Evolutionary conservation across 1,140 invertebrate genomes (phyloP), one percentile per base, ranked within the genome.

Genomic region (Drosophila insularis): DNA sequence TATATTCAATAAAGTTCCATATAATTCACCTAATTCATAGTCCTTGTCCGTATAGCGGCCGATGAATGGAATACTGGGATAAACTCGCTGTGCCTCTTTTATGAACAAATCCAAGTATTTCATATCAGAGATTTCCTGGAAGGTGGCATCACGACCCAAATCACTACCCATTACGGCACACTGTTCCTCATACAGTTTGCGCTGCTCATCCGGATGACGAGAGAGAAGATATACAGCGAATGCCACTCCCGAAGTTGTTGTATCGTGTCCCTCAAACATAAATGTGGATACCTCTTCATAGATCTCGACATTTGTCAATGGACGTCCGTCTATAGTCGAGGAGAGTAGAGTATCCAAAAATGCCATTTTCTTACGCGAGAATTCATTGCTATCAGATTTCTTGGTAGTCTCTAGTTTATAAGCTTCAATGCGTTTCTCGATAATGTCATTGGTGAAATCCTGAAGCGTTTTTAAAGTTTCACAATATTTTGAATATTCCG

Each of bases 261-360:
- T 93, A 40, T 93, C 92, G 31, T 92, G 92, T 0, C 92, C 92
- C 93, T 95, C 94, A 91, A 95, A 95, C 94, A 96, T 96, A 71
- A 96, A 96, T 4, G 95, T 96, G 70, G 95, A 95, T 0, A 95
- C 94, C 91, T 95, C 95, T 79, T 95, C 95, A 66, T 94, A 92
- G 17, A 96, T 94, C 80, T 96, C 95, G 37, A 93, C 90, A 40
- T 95, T 92, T 1, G 93, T 94, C 40, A 96, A 89, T 0, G 91
- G 86, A 5, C 94, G 93, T 2, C 92, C 91, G 64, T 95, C 93
- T 55, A 93, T 92, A 8, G 80, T 82, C 35, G 92, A 90, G 3
- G 81, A 90, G 0, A 92, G 68, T 23, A 91, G 31, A 0, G 80
- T 90, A 19, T 91, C 90, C 70, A 91, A 53, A 23, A 91, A 91